Evolutionary conservation across 2,888 invertebrate genomes (phyloP).

Genomic region (Nomada lathburiana): DNA sequence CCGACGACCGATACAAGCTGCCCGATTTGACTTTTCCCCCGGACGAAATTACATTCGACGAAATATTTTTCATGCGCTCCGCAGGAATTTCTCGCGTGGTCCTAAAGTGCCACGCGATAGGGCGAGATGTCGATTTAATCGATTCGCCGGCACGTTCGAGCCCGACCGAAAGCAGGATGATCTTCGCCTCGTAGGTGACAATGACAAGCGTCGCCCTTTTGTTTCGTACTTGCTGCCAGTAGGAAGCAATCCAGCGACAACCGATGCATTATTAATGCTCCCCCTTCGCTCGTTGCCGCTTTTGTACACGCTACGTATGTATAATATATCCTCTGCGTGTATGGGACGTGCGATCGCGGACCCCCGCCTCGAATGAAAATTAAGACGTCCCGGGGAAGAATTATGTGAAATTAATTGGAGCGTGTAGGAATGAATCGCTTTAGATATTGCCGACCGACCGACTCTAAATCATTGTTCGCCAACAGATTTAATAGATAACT

Average conservation of each 20-base stretch:
- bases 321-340: conserved; percentile 62
- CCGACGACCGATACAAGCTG: conserved; percentile 2
- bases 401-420: conserved; percentile 41
- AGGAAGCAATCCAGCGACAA: conserved; percentile 74
- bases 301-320: conserved; percentile 66
- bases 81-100: no score
- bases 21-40: not conserved
- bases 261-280: conserved; percentile 81
- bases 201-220: conserved; percentile 62
- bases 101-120: not conserved
- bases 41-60: no score
- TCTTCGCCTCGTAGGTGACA: conserved; percentile 57
- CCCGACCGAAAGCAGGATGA: conserved; percentile 38
- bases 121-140: conserved; percentile 29
- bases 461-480: conserved; percentile 3
- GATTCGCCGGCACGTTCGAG: conserved; percentile 38
- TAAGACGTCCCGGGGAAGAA: conserved; percentile 45
- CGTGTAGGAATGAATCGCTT: not conserved
- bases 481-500: not conserved
- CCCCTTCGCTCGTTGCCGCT: conserved; percentile 73
- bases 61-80: no score
- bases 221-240: conserved; percentile 72
- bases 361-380: conserved; percentile 48
- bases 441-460: not conserved
- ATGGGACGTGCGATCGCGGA: conserved; percentile 41